phyloP scores from a whole-genome alignment of 2,888 invertebrate species.

The Sipunculus nudus region DNA sequence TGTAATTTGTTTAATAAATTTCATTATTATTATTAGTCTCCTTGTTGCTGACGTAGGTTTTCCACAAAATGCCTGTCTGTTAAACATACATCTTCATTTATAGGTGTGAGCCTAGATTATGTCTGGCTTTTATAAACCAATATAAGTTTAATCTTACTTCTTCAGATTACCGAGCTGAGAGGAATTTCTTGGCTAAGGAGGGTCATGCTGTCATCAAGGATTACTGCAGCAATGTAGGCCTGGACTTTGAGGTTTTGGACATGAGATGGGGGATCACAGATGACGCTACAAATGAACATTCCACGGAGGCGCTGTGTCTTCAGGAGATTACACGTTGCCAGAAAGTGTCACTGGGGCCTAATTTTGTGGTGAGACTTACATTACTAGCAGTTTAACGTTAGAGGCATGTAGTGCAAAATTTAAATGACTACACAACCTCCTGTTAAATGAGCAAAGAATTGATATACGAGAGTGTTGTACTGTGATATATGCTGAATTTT shows the following conservation, averaged over 20 bases:
- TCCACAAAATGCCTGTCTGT: too few relatives aligned
- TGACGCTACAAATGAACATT: slow-evolving; percentile 61
- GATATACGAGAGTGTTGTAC: too few relatives aligned
- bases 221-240: slow-evolving; percentile 48
- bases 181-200: slow-evolving; percentile 53
- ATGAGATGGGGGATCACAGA: slow-evolving; percentile 64
- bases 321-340: slow-evolving; percentile 59
- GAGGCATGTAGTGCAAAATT: too few relatives aligned
- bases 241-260: slow-evolving; percentile 61
- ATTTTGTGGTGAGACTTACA: slow-evolving; percentile 64
- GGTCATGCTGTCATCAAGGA: slow-evolving; percentile 53
- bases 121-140: not conserved
- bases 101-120: too few relatives aligned
- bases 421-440: too few relatives aligned
- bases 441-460: too few relatives aligned
- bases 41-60: too few relatives aligned
- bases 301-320: slow-evolving; percentile 57
- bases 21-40: too few relatives aligned
- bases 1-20: too few relatives aligned
- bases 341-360: slow-evolving; percentile 57
- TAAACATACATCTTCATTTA: too few relatives aligned
- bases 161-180: slow-evolving; percentile 59
- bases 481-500: too few relatives aligned
- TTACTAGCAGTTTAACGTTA: too few relatives aligned
- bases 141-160: not conserved